Evolutionary conservation across 2,888 invertebrate genomes (phyloP).

Genomic region (Phengaris alcon): DNA sequence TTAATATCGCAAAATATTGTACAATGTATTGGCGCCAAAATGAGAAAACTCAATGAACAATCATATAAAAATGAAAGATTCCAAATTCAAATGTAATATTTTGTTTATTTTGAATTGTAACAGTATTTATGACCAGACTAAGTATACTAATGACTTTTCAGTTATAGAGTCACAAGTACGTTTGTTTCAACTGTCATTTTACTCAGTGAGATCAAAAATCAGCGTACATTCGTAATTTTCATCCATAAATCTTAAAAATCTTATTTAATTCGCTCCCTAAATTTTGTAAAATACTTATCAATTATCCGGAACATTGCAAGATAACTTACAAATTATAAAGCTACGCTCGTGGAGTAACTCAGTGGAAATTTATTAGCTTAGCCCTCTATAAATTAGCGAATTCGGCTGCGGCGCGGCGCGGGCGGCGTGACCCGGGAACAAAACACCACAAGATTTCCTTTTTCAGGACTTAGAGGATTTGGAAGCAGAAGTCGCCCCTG

Average conservation of each 20-base stretch:
- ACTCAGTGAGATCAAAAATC: background rate
- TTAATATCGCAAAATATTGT: too few species aligned
- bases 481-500: background rate
- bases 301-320: background rate
- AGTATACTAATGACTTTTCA: too few species aligned
- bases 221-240: background rate
- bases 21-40: too few species aligned
- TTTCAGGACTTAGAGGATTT: slow-evolving; percentile 48
- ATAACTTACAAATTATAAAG: slow-evolving; percentile 73
- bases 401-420: slow-evolving; percentile 61
- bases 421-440: slow-evolving; percentile 62
- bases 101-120: too few species aligned
- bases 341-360: slow-evolving; percentile 74
- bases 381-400: slow-evolving; percentile 73
- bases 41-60: too few species aligned
- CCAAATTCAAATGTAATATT: too few species aligned
- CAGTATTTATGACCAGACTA: too few species aligned
- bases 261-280: background rate
- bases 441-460: slow-evolving; percentile 63
- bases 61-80: too few species aligned
- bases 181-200: background rate
- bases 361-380: slow-evolving; percentile 75
- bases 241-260: background rate
- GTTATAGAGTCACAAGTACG: too few species aligned
- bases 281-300: slow-evolving; percentile 14